Conservation (phyloP, 2,888 invertebrate species). For the Aleiodes testaceus region DNA sequence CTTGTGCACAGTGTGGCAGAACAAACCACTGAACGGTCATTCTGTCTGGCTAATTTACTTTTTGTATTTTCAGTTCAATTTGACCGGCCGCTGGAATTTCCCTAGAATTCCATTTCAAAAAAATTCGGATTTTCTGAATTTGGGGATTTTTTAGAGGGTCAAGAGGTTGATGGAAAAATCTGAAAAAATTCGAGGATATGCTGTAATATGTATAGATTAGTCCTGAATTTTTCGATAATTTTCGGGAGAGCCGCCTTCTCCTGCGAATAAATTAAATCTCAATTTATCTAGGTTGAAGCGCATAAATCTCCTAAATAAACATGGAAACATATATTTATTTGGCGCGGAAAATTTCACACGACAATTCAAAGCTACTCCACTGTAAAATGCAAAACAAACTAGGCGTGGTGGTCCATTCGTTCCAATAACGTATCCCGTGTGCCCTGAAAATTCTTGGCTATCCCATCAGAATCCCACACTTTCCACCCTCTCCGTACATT, state of each 20-base stretch:
- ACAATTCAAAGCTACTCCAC: constrained; percentile 50
- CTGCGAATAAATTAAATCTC: too few species aligned
- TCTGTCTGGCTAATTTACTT: constrained; percentile 71
- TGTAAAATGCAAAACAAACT: constrained; percentile 68
- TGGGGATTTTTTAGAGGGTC: too few species aligned
- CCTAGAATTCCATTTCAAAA: constrained; percentile 30
- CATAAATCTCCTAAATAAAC: too few species aligned
- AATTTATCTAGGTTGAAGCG: too few species aligned
- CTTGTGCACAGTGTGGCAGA: constrained; percentile 61
- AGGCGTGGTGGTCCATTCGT: background rate
- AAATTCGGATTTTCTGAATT: background rate
- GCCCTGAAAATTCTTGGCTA: background rate
- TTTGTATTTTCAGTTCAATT: constrained; percentile 71
- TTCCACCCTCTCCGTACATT: constrained; percentile 12
- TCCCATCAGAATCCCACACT: constrained; percentile 3
- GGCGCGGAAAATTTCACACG: background rate
- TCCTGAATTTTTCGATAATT: too few species aligned
- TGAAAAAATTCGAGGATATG: too few species aligned
- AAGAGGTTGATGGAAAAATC: too few species aligned
- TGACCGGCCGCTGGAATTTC: constrained; percentile 57
- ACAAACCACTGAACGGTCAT: constrained; percentile 64
- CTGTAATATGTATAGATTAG: too few species aligned
- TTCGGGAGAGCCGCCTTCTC: too few species aligned
- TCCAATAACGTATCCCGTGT: background rate
- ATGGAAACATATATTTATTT: background rate